Evolutionary conservation across 2,797 vertebrate genomes (phyloP), one percentile per base, ranked within the genome.

Genomic region (Zalophus californianus): DNA sequence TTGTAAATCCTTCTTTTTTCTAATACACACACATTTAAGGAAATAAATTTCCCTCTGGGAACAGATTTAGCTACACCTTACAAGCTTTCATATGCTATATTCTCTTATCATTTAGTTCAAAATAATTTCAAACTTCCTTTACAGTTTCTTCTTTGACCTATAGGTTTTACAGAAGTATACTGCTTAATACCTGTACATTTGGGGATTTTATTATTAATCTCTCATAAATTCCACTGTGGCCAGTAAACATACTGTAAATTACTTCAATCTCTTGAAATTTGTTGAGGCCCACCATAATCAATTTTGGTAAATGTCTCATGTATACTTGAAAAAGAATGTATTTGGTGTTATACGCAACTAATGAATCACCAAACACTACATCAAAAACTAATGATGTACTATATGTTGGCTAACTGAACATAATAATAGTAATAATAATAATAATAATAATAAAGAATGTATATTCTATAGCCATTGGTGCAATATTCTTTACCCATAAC

Each of bases 251-350:
- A 73, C 32, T 83, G 14, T 58, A 20, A 92, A 91, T 38, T 91
- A 82, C 58, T 64, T 68, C 70, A 56, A 64, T 77, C 44, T 86
- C 79, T 73, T 68, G 52, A 77, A 96, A 83, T 52, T 27, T 92
- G 83, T 38, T 90, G 41, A 83, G 35, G 23, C 1, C 5, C 27
- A 50, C 32, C 16, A 91, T 78, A 64, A 70, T 44, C 27, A 72
- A 78, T 56, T 88, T 87, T 64, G 50, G 70, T 41, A 52, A 85
- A 60, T 73, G 38, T 72, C 48, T 58, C 50, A 52, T 14, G 4
- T 32, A 14, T 38, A n/a, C 10, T 35, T 92, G n/a, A 92, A 66
- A 60, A 66, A 66, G 29, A n/a, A 66, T n/a, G 64, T 66, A 66
- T 32, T n/a, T 66, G 32, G 16, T 66, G 29, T 66, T 66, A 66